A percentile compares a stretch with the other conserved stretches of the same genome.
These are phyloP conservation scores for Paradisaea rubra DNA, from an alignment of 2,113 vertebrate species.

Conservation along the genomic window DNA sequence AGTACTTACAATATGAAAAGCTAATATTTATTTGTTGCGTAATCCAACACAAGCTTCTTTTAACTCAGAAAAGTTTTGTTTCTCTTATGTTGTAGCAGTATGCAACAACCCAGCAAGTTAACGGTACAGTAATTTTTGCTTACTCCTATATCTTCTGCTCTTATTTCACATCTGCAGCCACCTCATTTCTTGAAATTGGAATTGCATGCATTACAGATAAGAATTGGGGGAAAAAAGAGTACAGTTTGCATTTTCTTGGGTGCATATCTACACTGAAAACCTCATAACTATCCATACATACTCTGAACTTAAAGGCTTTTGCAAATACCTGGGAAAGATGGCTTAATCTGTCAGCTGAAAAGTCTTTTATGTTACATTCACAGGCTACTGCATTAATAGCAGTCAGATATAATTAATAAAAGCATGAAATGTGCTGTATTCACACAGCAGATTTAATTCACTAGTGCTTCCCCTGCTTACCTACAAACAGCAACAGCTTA, in stretches of 20 bases:
- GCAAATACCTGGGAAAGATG: background rate
- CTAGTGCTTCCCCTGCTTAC: background rate
- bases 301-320: background rate
- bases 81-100: background rate
- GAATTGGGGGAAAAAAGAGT: background rate
- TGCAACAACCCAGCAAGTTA: background rate
- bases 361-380: background rate
- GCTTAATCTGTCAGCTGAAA: background rate
- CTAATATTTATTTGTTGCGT: background rate
- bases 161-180: background rate
- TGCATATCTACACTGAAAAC: background rate
- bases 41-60: constrained; percentile 1
- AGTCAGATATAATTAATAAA: background rate
- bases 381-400: background rate
- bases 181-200: background rate
- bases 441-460: background rate
- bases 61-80: background rate
- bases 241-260: background rate
- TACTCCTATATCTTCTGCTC: background rate
- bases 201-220: background rate
- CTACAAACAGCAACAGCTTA: background rate
- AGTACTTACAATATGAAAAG: constrained; percentile 6
- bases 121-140: background rate
- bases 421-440: background rate
- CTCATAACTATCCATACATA: background rate